Percentiles rank a stretch among this genome's conserved stretches.
These are phyloP conservation scores for Hylomyscus alleni DNA, from an alignment of 2,797 vertebrate genomes.

Conservation along the genomic window DNA sequence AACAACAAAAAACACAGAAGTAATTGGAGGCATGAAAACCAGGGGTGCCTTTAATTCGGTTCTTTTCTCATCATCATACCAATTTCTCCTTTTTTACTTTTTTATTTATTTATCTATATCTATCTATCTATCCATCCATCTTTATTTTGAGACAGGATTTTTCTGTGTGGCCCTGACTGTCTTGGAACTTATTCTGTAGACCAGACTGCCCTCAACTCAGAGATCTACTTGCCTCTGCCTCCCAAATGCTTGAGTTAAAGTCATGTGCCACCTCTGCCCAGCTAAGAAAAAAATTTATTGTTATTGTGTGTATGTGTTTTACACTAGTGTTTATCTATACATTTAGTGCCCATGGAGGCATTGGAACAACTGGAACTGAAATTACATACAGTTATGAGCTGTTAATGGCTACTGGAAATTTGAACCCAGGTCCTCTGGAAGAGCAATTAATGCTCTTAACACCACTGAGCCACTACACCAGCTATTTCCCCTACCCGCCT, in stretches of 20 bases:
- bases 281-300: not conserved
- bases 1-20: constrained; percentile 61
- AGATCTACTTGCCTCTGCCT: not conserved
- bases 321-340: not conserved
- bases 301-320: not conserved
- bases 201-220: not conserved
- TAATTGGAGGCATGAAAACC: not conserved
- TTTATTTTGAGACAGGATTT: not conserved
- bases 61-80: not conserved
- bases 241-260: not conserved
- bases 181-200: not conserved
- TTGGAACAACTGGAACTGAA: not conserved
- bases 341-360: not conserved
- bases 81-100: not conserved
- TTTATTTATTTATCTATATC: too few relatives aligned
- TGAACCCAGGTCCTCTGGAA: not conserved
- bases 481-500: not conserved
- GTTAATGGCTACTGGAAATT: not conserved
- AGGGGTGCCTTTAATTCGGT: constrained; percentile 38
- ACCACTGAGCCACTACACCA: not conserved
- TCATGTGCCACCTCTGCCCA: not conserved
- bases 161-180: not conserved
- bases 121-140: too few relatives aligned
- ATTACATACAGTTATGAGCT: not conserved
- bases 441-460: not conserved